phyloP scores from a whole-genome alignment of 30 jellyfish, hydroid and myxozoan species.

The Morbakka virulenta region DNA sequence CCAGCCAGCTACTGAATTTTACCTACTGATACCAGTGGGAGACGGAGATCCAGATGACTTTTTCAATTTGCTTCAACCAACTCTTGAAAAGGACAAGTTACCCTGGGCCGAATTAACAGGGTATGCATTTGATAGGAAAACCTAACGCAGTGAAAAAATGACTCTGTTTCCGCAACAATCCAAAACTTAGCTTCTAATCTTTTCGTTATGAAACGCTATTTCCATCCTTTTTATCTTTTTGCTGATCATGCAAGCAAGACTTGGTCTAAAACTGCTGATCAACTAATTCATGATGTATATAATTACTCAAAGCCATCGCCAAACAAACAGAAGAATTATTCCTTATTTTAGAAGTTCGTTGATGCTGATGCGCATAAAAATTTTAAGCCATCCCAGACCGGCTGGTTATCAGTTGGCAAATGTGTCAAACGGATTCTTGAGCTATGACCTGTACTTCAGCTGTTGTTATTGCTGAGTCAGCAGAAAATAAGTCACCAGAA shows the following conservation, averaged over 20 bases:
- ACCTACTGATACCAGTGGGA: conserved; percentile 21
- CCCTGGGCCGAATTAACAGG: conserved; percentile 30
- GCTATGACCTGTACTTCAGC: not conserved
- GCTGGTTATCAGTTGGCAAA: not conserved
- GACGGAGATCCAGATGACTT: conserved; percentile 31
- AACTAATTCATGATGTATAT: conserved; percentile 4
- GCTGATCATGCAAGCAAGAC: conserved; percentile 27
- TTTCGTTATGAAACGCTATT: not conserved
- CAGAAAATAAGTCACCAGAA: not conserved
- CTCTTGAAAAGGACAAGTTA: not conserved
- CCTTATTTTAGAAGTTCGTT: not conserved
- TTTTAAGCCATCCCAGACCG: too few species aligned
- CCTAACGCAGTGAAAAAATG: conserved; percentile 28
- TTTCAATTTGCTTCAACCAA: not conserved
- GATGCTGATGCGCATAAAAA: not conserved
- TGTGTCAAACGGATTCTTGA: not conserved
- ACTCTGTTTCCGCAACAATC: conserved; percentile 33
- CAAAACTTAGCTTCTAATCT: conserved; percentile 21
- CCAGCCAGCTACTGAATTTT: conserved; percentile 8
- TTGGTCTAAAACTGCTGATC: conserved; percentile 23
- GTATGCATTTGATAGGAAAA: conserved; percentile 47
- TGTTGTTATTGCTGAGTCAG: not conserved
- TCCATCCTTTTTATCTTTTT: not conserved
- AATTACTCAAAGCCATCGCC: conserved; percentile 24
- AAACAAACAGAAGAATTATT: conserved; percentile 19